Percentiles rank a stretch among this genome's conserved stretches.
Conservation (phyloP, 2,888 invertebrate genomes). For the Notodonta ziczac region DNA sequence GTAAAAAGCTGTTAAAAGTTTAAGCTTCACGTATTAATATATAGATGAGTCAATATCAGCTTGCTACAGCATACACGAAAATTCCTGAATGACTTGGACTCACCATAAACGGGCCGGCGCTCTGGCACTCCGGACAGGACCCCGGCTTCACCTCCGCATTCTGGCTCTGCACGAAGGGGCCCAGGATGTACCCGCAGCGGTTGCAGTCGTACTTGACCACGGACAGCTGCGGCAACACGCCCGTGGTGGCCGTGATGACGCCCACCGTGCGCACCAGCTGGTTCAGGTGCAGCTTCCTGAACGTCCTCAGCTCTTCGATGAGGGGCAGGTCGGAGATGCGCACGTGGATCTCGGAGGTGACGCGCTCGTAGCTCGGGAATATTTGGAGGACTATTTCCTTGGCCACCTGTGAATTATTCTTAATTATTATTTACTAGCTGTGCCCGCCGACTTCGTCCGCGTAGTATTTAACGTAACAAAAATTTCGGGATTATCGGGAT, state of each 20-base stretch:
- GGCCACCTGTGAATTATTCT: conserved; percentile 82
- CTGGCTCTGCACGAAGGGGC: conserved; percentile 98
- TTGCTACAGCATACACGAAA: too few relatives aligned
- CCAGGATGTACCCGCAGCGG: conserved; percentile 96
- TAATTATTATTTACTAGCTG: too few relatives aligned
- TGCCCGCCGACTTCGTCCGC: too few relatives aligned
- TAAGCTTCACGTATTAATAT: too few relatives aligned
- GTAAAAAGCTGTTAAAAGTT: too few relatives aligned
- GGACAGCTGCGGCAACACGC: conserved; percentile 97
- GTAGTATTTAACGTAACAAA: too few relatives aligned
- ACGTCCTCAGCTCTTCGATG: conserved; percentile 97
- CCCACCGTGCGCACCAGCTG: conserved; percentile 95
- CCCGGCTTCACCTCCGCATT: conserved; percentile 97
- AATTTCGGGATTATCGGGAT: too few relatives aligned
- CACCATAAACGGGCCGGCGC: conserved; percentile 96
- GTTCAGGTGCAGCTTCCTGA: conserved; percentile 95
- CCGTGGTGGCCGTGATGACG: conserved; percentile 98
- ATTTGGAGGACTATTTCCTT: conserved; percentile 96
- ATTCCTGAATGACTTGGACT: conserved; percentile 44
- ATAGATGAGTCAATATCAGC: too few relatives aligned
- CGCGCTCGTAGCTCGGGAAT: conserved; percentile 98
- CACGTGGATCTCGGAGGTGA: conserved; percentile 97
- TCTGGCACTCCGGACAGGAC: conserved; percentile 99
- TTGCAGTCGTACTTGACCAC: conserved; percentile 99
- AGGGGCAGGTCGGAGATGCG: conserved; percentile 97